These are phyloP conservation scores for Emydocephalus ijimae DNA, from an alignment of 2,113 vertebrate species.

Conservation along the genomic window DNA sequence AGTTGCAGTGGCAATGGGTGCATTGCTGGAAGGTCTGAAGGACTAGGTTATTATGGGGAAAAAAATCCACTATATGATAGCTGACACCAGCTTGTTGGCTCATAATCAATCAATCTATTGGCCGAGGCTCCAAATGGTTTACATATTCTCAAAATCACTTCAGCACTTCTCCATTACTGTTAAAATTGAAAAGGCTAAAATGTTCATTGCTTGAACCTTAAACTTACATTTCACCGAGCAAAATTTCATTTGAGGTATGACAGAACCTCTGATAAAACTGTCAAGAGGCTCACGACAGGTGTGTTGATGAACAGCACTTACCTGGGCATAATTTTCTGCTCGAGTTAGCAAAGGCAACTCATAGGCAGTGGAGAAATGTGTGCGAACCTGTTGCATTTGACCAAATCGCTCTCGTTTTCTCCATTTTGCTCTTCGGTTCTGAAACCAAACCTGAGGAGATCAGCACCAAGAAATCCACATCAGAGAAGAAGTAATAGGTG, in stretches of 20 bases:
- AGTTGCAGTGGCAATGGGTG: neutral
- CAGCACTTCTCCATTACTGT: neutral
- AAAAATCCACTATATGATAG: neutral
- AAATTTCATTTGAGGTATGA: neutral
- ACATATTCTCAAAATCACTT: neutral
- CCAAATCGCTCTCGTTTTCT: conserved; percentile 96
- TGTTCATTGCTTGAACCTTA: neutral
- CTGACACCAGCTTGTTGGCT: neutral
- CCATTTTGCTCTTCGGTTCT: conserved; percentile 97
- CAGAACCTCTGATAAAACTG: neutral
- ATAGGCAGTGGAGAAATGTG: conserved; percentile 93
- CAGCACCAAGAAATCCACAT: neutral
- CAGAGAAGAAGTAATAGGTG: neutral
- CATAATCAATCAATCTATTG: neutral
- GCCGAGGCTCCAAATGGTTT: neutral
- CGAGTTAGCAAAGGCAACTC: conserved; percentile 93
- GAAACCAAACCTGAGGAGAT: conserved; percentile 91
- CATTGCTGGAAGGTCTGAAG: neutral
- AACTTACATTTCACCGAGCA: neutral
- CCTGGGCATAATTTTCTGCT: conserved; percentile 97
- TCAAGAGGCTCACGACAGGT: neutral
- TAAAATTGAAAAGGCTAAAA: neutral
- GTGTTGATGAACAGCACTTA: conserved; percentile 42
- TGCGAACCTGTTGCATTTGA: conserved; percentile 98
- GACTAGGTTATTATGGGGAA: neutral